phyloP scores from a whole-genome alignment of 2,888 invertebrate species.

The Gastrophysa polygoni region DNA sequence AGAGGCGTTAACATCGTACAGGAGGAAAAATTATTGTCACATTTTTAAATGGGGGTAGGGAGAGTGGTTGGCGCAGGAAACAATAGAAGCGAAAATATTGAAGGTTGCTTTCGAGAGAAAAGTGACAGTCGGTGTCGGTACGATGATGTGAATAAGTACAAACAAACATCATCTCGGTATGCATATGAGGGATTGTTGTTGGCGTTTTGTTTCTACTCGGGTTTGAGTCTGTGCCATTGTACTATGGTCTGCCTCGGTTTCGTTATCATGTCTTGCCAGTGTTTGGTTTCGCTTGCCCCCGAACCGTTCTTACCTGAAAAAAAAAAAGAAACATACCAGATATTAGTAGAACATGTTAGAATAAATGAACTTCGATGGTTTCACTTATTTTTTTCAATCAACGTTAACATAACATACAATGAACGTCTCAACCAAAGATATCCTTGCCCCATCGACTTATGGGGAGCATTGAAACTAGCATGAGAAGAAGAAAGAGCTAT shows the following conservation, averaged over 20 bases:
- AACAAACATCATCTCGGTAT: no score
- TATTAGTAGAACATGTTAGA: no score
- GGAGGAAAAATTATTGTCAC: not conserved
- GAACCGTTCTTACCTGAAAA: constrained; percentile 87
- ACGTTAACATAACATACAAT: no score
- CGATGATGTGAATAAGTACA: constrained; percentile 25
- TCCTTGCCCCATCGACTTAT: no score
- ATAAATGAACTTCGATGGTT: no score
- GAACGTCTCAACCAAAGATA: no score
- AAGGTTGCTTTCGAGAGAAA: not conserved
- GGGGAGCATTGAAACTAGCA: no score
- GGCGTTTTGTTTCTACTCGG: constrained; percentile 68
- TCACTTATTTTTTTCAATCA: no score
- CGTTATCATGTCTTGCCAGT: constrained; percentile 98
- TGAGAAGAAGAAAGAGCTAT: no score
- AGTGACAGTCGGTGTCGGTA: not conserved
- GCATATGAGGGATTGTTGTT: constrained; percentile 32
- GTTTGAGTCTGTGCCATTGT: constrained; percentile 96
- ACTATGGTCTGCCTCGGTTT: constrained; percentile 95
- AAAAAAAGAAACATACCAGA: not conserved
- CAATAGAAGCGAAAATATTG: not conserved
- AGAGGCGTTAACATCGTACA: not conserved
- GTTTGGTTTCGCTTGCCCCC: constrained; percentile 94
- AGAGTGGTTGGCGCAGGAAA: no score
- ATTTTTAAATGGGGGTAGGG: not conserved